A percentile compares a stretch with the other conserved stretches of the same genome.
phyloP scores from a whole-genome alignment of 2,888 invertebrate species.

The Lycia hirtaria region DNA sequence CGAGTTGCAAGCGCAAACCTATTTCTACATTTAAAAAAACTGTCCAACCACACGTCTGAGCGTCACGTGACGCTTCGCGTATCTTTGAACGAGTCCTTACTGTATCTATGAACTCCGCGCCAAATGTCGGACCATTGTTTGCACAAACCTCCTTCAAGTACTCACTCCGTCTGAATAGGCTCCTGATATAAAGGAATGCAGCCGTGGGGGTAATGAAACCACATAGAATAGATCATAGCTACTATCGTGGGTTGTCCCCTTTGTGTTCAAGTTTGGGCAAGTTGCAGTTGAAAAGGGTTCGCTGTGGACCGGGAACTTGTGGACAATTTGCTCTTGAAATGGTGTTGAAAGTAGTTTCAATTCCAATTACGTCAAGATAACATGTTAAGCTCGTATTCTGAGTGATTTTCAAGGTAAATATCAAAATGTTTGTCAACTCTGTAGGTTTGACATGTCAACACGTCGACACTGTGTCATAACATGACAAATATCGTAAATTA shows the following conservation, averaged over 20 bases:
- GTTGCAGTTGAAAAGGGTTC: conserved; percentile 13
- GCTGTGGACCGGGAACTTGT: background rate
- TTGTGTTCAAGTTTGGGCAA: conserved; percentile 5
- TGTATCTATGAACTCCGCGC: background rate
- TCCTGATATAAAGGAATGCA: conserved; percentile 25
- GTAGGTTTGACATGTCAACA: no score
- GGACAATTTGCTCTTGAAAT: conserved; percentile 1
- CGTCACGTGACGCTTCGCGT: no score
- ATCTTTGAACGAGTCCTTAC: conserved; percentile 13
- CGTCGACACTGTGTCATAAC: no score
- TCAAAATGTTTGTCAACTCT: no score
- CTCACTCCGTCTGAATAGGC: conserved; percentile 23
- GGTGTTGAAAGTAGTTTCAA: background rate
- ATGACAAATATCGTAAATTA: no score
- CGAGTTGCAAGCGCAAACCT: no score
- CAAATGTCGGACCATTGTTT: conserved; percentile 20
- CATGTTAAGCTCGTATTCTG: no score
- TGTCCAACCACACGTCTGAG: no score
- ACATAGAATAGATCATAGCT: background rate
- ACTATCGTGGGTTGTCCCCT: background rate
- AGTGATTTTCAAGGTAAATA: no score
- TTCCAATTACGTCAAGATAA: no score
- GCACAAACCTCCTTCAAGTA: conserved; percentile 19
- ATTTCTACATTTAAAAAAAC: no score
- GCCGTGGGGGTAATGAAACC: conserved; percentile 22